These are phyloP conservation scores for Lingula anatina DNA, from an alignment of 2,888 invertebrate species.

Conservation along the genomic window DNA sequence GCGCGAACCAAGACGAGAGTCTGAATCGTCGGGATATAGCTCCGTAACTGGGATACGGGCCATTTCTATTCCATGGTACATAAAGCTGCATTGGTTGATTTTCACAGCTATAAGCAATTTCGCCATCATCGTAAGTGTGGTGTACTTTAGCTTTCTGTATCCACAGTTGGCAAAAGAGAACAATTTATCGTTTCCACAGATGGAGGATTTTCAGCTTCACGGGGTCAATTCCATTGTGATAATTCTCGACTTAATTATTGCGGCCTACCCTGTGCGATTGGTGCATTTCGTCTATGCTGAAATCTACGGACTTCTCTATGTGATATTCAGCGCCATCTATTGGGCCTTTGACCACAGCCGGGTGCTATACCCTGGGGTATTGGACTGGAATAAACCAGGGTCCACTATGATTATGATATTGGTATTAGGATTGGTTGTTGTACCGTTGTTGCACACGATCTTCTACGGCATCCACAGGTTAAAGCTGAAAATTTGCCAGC, in stretches of 20 bases:
- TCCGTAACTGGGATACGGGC: too few species aligned
- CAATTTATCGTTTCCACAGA: too few species aligned
- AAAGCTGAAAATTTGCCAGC: constrained; percentile 13
- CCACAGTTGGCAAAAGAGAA: constrained; percentile 8
- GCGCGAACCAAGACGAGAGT: too few species aligned
- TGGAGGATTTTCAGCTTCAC: constrained; percentile 35
- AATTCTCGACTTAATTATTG: constrained; percentile 27
- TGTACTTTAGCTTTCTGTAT: constrained; percentile 34
- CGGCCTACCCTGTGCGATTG: constrained; percentile 31
- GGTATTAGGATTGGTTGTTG: constrained; percentile 21
- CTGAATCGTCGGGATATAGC: too few species aligned
- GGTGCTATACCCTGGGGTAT: constrained; percentile 35
- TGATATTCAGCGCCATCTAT: constrained; percentile 32
- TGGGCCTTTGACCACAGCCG: constrained; percentile 30
- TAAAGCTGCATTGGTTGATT: constrained; percentile 29
- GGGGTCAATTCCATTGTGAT: constrained; percentile 34
- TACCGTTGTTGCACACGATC: constrained; percentile 25
- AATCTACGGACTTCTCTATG: constrained; percentile 28
- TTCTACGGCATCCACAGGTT: constrained; percentile 26
- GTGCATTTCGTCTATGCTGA: constrained; percentile 32
- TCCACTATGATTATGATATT: constrained; percentile 18
- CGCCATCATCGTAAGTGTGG: constrained; percentile 31
- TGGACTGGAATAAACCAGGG: constrained; percentile 39
- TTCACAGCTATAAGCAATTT: constrained; percentile 21
- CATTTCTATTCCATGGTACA: constrained; percentile 19